These are phyloP conservation scores for Phyllostomus hastatus DNA, from an alignment of 2,113 vertebrate genomes.

Conservation along the genomic window DNA sequence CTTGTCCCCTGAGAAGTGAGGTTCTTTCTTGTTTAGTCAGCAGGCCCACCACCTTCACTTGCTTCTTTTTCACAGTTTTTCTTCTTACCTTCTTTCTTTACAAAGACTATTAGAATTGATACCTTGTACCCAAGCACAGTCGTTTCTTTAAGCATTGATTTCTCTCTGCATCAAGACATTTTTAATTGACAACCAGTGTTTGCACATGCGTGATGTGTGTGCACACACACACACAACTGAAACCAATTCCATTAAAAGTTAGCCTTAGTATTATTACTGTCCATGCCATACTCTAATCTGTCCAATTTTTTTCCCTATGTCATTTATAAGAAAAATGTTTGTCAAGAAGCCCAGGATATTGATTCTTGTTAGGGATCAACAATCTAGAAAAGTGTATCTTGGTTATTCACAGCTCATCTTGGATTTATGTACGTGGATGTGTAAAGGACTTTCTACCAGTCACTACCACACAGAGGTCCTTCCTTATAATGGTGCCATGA, in stretches of 20 bases:
- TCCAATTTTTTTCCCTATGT: not conserved
- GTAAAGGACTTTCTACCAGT: not conserved
- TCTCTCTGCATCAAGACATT: not conserved
- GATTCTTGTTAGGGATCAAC: not conserved
- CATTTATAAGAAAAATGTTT: not conserved
- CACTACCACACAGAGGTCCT: not conserved
- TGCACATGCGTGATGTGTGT: not conserved
- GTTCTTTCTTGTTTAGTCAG: not conserved
- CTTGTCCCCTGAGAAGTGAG: not conserved
- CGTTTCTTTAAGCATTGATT: not conserved
- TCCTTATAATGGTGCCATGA: not conserved
- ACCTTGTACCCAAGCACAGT: not conserved
- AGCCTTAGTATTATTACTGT: not conserved
- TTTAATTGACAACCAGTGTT: not conserved
- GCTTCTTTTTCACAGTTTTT: not conserved
- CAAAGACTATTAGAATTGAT: not conserved
- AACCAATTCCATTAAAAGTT: not conserved
- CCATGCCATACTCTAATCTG: not conserved
- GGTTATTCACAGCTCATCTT: not conserved
- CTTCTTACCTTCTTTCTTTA: not conserved
- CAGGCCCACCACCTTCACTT: not conserved
- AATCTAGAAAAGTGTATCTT: not conserved
- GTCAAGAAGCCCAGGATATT: not conserved
- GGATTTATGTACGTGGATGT: not conserved
- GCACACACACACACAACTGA: not conserved